Evolutionary conservation across 1,140 invertebrate genomes (phyloP).

Genomic region (Diorhabda elongata): DNA sequence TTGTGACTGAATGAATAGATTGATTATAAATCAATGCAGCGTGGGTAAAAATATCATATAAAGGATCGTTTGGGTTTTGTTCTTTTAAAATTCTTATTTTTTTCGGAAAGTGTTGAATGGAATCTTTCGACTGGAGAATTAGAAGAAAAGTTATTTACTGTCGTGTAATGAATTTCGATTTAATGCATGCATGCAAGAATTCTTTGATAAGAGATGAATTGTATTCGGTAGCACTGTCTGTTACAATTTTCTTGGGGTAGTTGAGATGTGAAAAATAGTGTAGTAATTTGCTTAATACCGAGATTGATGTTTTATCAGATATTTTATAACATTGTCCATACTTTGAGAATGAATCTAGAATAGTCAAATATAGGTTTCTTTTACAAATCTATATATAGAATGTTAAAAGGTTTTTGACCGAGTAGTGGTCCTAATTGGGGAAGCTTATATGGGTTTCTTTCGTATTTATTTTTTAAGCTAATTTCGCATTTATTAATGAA

Average conservation of each 20-base stretch:
- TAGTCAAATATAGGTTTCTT: slow-evolving; percentile 29
- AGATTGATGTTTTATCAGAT: slow-evolving; percentile 21
- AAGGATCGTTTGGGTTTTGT: no score
- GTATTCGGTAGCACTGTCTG: slow-evolving; percentile 32
- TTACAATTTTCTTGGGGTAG: slow-evolving; percentile 31
- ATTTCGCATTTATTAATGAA: slow-evolving; percentile 27
- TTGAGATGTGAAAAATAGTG: slow-evolving; percentile 30
- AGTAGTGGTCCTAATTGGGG: slow-evolving; percentile 22
- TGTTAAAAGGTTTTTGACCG: slow-evolving; percentile 29
- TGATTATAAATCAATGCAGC: slow-evolving; percentile 20
- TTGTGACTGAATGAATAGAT: slow-evolving; percentile 32
- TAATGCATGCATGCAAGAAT: slow-evolving; percentile 24
- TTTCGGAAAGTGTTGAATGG: no score
- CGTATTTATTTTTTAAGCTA: slow-evolving; percentile 27
- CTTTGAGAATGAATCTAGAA: background rate
- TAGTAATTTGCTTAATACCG: slow-evolving; percentile 29
- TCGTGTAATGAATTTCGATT: slow-evolving; percentile 30
- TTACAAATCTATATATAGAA: slow-evolving; percentile 33
- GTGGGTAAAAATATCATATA: no score
- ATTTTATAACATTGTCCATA: slow-evolving; percentile 25
- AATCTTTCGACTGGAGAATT: no score
- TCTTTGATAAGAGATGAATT: slow-evolving; percentile 31
- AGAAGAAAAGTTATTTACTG: slow-evolving; percentile 25
- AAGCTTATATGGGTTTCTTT: slow-evolving; percentile 28
- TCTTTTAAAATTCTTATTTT: no score